Percentiles rank a stretch among this genome's conserved stretches.
Evolutionary conservation across 2,888 invertebrate genomes (phyloP).

Genomic region (Bimastos eiseni): DNA sequence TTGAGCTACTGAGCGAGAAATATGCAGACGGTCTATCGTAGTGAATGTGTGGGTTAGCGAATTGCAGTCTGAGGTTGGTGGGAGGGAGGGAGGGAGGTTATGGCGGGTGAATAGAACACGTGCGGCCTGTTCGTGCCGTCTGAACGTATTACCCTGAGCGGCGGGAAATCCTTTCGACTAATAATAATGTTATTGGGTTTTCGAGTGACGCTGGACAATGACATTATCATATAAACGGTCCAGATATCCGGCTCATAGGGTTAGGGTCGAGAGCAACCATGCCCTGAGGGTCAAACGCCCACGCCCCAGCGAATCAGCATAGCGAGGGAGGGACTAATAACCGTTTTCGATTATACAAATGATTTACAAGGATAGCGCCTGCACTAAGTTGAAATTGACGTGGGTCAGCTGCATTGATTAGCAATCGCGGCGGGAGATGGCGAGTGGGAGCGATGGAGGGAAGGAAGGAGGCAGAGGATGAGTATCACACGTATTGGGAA

Average conservation of each 20-base stretch:
- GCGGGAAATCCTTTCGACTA: background rate
- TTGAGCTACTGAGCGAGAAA: background rate
- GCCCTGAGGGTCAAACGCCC: slow-evolving; percentile 5
- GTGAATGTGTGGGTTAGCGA: background rate
- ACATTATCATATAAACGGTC: slow-evolving; percentile 20
- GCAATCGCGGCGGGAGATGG: background rate
- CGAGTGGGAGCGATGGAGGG: background rate
- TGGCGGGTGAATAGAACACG: background rate
- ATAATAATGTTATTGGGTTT: background rate
- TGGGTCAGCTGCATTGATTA: background rate
- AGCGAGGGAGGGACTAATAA: background rate
- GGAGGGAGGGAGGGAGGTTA: too few relatives aligned
- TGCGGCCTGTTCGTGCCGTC: background rate
- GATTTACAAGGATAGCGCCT: background rate
- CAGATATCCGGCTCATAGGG: slow-evolving; percentile 9
- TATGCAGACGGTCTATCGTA: background rate
- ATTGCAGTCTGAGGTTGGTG: background rate
- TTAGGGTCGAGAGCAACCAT: background rate
- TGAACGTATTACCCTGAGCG: background rate
- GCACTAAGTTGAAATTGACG: background rate
- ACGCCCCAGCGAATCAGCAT: background rate
- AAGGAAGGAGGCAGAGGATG: background rate
- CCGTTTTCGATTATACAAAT: slow-evolving; percentile 4
- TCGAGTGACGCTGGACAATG: background rate
- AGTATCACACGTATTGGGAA: background rate